phyloP scores from a whole-genome alignment of 1,140 invertebrate genomes.

The Drosophila persimilis region DNA sequence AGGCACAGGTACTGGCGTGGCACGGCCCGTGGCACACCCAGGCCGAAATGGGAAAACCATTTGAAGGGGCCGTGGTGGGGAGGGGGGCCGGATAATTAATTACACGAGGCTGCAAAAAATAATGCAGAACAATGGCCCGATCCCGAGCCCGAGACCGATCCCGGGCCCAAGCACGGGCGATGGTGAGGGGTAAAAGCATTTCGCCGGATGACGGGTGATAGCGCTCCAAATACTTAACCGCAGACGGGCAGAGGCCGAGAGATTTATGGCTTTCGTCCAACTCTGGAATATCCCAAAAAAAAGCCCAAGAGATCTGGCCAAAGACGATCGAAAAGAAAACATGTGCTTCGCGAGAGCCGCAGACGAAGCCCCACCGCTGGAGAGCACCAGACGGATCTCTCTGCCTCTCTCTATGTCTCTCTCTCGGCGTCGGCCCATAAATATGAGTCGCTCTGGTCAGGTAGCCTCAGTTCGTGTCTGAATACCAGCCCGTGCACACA shows the following conservation, averaged over 20 bases:
- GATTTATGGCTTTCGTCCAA: constrained; percentile 64
- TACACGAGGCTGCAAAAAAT: constrained; percentile 61
- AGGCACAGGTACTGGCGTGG: background rate
- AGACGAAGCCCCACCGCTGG: constrained; percentile 5
- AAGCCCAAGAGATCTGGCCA: background rate
- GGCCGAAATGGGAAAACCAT: constrained; percentile 23
- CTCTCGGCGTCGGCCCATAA: constrained; percentile 36
- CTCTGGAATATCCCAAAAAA: constrained; percentile 65
- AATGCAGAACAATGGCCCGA: constrained; percentile 67
- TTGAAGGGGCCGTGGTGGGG: constrained; percentile 3
- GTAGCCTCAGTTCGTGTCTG: constrained; percentile 66
- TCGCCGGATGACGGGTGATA: constrained; percentile 37
- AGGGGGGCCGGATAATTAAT: constrained; percentile 50
- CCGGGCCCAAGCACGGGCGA: constrained; percentile 8
- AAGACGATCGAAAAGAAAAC: constrained; percentile 55
- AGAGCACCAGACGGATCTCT: background rate
- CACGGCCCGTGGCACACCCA: constrained; percentile 19
- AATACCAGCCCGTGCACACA: constrained; percentile 57
- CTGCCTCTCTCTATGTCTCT: background rate
- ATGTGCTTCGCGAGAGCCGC: constrained; percentile 53
- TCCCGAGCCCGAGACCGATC: constrained; percentile 14
- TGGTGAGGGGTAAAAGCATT: constrained; percentile 58
- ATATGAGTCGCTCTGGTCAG: constrained; percentile 56
- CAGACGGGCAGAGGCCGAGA: constrained; percentile 15
- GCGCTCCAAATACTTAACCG: constrained; percentile 23